phyloP scores from a whole-genome alignment of 2,797 vertebrate species.

The Fistularia tabacaria region DNA sequence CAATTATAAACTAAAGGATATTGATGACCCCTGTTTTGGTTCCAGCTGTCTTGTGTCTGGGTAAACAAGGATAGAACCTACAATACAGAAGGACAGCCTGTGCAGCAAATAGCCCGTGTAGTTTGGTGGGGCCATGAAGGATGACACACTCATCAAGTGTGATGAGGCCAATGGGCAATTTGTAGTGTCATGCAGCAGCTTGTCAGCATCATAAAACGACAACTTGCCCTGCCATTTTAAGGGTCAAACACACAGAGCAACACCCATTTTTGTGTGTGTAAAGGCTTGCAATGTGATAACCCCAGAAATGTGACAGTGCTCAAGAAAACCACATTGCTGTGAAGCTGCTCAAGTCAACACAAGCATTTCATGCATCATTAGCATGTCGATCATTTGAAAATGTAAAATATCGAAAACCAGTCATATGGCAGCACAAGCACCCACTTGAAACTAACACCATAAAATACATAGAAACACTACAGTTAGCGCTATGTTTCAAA shows the following conservation, averaged over 20 bases:
- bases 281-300: too few species aligned
- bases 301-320: too few species aligned
- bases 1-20: conserved; percentile 24
- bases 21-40: conserved; percentile 32
- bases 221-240: conserved; percentile 32
- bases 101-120: conserved; percentile 17
- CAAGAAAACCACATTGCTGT: too few species aligned
- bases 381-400: too few species aligned
- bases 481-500: background rate
- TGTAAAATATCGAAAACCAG: too few species aligned
- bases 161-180: conserved; percentile 34
- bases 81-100: conserved; percentile 10
- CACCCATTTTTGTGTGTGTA: conserved; percentile 8
- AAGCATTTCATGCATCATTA: too few species aligned
- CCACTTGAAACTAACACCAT: background rate
- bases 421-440: conserved; percentile 5
- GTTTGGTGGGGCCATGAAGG: conserved; percentile 24
- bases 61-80: conserved; percentile 42
- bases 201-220: conserved; percentile 35
- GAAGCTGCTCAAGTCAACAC: too few species aligned
- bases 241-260: conserved; percentile 40
- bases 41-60: conserved; percentile 35
- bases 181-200: conserved; percentile 47
- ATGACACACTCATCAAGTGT: conserved; percentile 35
- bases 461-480: background rate